Base-by-base conservation (phyloP, 2,797 vertebrate genomes). In the Chelidonichthys spinosus region DNA sequence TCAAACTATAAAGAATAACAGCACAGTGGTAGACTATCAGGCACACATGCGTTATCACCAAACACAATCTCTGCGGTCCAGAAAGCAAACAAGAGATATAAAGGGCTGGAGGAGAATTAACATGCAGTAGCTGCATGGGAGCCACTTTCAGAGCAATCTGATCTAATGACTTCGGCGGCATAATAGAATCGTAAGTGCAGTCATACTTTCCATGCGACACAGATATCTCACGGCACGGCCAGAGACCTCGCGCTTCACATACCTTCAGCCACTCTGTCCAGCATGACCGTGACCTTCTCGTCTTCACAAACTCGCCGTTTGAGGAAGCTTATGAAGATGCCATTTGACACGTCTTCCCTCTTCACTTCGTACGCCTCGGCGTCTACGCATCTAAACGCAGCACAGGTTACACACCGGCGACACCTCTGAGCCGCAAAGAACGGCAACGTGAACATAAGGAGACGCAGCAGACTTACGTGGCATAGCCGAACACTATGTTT, bases 201-300 rank as follows among this genome's bases (percentile, higher is more conserved):
- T 47, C 47, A 32, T 50, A 15, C 4, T 35, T 37, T 35, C 18
- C 14, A n/a, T 63, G 17, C 7, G 63, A 44, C 43, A 25, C 7
- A 42, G 4, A 25, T 5, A 47, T 15, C 40, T 49, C 25, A 40
- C 1, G 64, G 43, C 49, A 44, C 25, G 14, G 13, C 11, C 37
- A 62, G 7, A 72, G 2, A 11, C 6, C 11, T 74, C 39, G 36
- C 63, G 17, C 11, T 44, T 53, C 25, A 72, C 91, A 72, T 83
- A 96, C 96, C 96, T 93, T 97, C 96, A 0, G 94, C 96, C 72
- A 97, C 96, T 86, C 89, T 94, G 92, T 97, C 96, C 17, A 97
- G 92, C 93, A 97, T 92, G 72, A 96, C 95, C 0, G 96, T 96
- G 88, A 97, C 95, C 89, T 97, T 97, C 85, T 96, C 95, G 0